Evolutionary conservation across 1,140 invertebrate species (phyloP), one percentile per base, ranked within the genome.

Genomic region (Tribolium madens): DNA sequence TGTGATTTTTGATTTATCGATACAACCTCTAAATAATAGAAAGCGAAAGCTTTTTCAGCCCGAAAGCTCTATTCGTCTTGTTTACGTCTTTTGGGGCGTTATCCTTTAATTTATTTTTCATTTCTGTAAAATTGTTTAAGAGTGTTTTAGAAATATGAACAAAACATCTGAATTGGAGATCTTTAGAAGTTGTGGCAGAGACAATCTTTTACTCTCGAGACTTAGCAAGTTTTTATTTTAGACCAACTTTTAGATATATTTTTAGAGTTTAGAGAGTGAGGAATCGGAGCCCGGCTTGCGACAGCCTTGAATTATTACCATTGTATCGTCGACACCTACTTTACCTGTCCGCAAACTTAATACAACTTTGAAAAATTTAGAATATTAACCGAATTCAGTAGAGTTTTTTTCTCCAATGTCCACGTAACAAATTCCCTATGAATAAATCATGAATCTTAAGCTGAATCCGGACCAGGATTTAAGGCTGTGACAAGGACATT

Each of bases 401-500:
- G 5, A n/a, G 0, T 42, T 9, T 42, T 42, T 42, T n/a, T n/a
- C 4, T 1, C 57, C 26, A 64, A 13, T 64, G 57, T 64, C 21
- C 57, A 64, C 57, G 52, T 76, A 72, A 76, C 75, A 76, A 76
- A 76, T 76, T 76, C 69, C 36, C 48, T 17, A 76, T 76, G 71
- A 69, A 76, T 76, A 72, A 72, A 15, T 52, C 13, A 72, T 76
- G 71, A 76, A 76, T 76, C 75, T 72, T 70, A 60, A 60, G 13
- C 69, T 13, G 31, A 60, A 60, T 74, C 60, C 57, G 70, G 36
- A 10, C 50, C 9, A n/a, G 10, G 76, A 73, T 77, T 77, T 73
- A 68, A 46, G 69, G 52, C 57, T 78, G 60, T 78, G 76, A 78
- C 76, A 75, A 77, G 72, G 76, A 73, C 73, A 78, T 73, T 72